These are phyloP conservation scores for Mormyrus lacerda DNA, from an alignment of 2,113 vertebrate species.

Conservation along the genomic window DNA sequence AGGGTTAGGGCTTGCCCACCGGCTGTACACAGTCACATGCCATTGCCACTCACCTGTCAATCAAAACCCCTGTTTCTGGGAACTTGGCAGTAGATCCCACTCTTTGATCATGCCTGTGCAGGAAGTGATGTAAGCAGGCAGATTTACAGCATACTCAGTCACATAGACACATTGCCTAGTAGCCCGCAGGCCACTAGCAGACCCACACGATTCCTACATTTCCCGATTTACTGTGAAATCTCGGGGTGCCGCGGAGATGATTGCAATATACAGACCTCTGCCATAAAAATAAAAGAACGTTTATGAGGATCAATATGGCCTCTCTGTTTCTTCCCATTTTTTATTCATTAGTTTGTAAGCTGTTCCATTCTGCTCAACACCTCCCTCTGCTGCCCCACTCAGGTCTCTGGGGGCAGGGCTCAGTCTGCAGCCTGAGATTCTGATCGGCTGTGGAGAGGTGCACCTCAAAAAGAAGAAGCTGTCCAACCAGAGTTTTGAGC, in stretches of 20 bases:
- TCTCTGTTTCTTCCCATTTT: conserved; percentile 1
- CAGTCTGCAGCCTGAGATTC: conserved; percentile 63
- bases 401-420: conserved; percentile 66
- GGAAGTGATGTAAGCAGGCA: neutral
- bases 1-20: conserved; percentile 28
- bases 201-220: conserved; percentile 40
- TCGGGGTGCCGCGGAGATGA: conserved; percentile 35
- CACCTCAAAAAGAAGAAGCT: conserved; percentile 61
- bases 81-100: neutral
- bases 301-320: conserved; percentile 31
- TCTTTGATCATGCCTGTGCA: neutral
- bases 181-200: conserved; percentile 32
- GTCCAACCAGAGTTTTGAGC: conserved; percentile 44
- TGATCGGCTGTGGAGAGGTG: conserved; percentile 51
- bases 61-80: conserved; percentile 24
- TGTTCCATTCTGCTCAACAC: neutral
- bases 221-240: conserved; percentile 43
- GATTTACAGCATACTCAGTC: conserved; percentile 12
- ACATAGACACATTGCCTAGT: conserved; percentile 40
- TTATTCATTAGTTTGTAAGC: conserved; percentile 15
- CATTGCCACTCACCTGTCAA: conserved; percentile 45
- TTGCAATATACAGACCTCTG: conserved; percentile 28
- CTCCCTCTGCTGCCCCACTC: conserved; percentile 28
- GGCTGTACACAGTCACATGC: neutral
- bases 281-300: conserved; percentile 30